phyloP scores from a whole-genome alignment of 2,797 vertebrate genomes.

The Gymnoscopelus braueri region DNA sequence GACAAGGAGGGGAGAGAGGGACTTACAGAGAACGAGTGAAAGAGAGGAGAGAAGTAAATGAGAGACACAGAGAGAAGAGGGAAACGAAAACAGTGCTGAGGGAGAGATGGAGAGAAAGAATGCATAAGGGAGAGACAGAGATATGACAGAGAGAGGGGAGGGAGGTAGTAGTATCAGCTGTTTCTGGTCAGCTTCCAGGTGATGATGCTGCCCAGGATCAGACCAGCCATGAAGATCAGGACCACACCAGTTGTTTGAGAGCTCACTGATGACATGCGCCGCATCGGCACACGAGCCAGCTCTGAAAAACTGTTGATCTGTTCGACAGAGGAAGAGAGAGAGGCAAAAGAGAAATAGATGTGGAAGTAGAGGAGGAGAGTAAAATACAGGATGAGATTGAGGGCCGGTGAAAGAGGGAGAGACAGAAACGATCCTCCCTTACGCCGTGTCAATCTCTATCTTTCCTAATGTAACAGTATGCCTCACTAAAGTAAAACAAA shows the following conservation, averaged over 20 bases:
- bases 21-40: background rate
- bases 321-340: background rate
- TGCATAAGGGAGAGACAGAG: slow-evolving; percentile 7
- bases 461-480: too few relatives aligned
- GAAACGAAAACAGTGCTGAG: background rate
- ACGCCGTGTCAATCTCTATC: too few relatives aligned
- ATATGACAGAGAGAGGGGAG: background rate
- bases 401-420: background rate
- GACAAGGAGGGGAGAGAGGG: slow-evolving; percentile 28
- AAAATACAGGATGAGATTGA: background rate
- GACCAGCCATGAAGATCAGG: slow-evolving; percentile 52
- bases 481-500: too few relatives aligned
- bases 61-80: slow-evolving; percentile 15
- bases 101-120: background rate
- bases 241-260: background rate
- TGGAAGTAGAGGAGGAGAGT: background rate
- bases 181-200: slow-evolving; percentile 51
- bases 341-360: background rate
- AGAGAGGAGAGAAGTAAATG: background rate
- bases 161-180: slow-evolving; percentile 24
- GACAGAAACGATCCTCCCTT: background rate
- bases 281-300: slow-evolving; percentile 52
- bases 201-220: slow-evolving; percentile 55
- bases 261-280: slow-evolving; percentile 32
- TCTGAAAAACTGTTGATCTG: slow-evolving; percentile 77